These are phyloP conservation scores for Hydrochoerus hydrochaeris DNA, from an alignment of 2,113 vertebrate genomes.

Conservation along the genomic window DNA sequence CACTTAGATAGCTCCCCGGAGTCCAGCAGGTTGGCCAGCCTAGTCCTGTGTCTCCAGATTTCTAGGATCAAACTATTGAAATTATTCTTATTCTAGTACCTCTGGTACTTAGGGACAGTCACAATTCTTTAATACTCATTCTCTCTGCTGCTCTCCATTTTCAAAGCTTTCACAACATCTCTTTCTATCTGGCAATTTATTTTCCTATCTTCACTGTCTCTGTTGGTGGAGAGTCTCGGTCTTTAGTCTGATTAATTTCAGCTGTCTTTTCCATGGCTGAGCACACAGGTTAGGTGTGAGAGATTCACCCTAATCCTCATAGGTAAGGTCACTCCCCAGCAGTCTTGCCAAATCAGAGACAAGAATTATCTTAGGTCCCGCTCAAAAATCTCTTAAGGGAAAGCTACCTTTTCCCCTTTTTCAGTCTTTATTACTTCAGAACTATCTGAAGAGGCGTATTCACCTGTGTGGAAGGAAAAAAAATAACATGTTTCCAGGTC, in stretches of 20 bases:
- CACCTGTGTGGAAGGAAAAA: neutral
- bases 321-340: neutral
- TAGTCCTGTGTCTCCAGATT: neutral
- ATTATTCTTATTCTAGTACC: neutral
- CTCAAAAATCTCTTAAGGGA: neutral
- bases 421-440: neutral
- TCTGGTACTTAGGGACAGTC: too few species aligned
- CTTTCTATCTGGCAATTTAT: neutral
- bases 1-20: neutral
- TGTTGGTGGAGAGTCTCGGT: neutral
- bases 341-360: neutral
- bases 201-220: neutral
- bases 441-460: neutral
- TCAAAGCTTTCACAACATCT: neutral
- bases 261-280: neutral
- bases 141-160: neutral
- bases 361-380: neutral
- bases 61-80: neutral
- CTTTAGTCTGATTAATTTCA: neutral
- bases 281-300: neutral
- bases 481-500: neutral
- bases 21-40: neutral
- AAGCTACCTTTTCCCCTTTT: neutral
- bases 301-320: neutral
- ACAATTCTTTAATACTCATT: neutral